Base-by-base conservation (phyloP, 2,797 vertebrate genomes). In the Threskiornis aethiopicus region DNA sequence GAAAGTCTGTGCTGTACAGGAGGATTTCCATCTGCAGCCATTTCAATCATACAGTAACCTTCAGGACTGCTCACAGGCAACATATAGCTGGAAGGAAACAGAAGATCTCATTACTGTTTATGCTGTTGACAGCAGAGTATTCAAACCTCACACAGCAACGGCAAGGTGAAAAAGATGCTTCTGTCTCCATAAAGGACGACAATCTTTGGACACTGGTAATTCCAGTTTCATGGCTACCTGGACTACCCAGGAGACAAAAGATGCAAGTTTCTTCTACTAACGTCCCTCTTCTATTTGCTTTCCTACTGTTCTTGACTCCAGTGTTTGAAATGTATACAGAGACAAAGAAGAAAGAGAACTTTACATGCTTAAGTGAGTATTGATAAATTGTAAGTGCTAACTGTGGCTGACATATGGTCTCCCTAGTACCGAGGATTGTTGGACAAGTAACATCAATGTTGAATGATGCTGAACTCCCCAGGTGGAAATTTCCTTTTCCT, bases 41-140 rank as follows among this genome's bases (percentile, higher is more conserved):
- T 98, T 99, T 99, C 98, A 98, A 99, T 98, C 98, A 98, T 89
- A 96, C 98, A 99, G 61, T 97, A 94, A 72, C 98, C 96, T 94
- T 96, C 97, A 82, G 97, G 96, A 97, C 92, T 98, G 95, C 96
- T 97, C 93, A 94, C 96, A 86, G 98, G 98, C 87, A 99, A 94
- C 92, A 93, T 85, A 94, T 98, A 99, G 98, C 99, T 99, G 97
- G 59, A 97, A 97, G 93, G 91, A 95, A 97, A 96, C 49, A 94
- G 70, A 97, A 97, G 87, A 97, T 81, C 72, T 94, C 84, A 76
- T 97, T 97, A 97, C 82, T 91, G 18, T 57, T 70, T 88, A 39
- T 61, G 7, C 44, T 89, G 81, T 69, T 94, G 94, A 89, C 44
- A 94, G 95, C 28, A n/a, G 72, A 80, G 42, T 55, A 77, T 73